phyloP scores from a whole-genome alignment of 2,797 vertebrate genomes.

The Trachops cirrhosus region DNA sequence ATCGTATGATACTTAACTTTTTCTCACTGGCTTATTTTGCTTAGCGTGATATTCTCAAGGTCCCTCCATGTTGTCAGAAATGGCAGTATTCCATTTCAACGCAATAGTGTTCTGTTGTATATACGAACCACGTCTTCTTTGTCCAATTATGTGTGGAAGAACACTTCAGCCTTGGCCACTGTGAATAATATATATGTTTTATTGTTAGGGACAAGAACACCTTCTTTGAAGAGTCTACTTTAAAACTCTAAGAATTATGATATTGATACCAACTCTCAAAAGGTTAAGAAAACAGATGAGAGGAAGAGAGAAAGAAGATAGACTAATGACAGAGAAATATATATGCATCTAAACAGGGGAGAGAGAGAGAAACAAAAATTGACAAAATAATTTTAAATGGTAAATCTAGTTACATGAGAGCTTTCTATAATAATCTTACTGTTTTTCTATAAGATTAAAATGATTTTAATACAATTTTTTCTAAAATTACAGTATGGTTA shows the following conservation, averaged over 20 bases:
- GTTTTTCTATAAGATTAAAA: not conserved
- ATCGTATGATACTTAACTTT: not conserved
- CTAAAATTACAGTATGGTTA: not conserved
- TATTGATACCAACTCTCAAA: not conserved
- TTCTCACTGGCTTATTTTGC: not conserved
- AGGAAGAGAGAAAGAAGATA: not conserved
- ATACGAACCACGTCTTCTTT: not conserved
- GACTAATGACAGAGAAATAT: not conserved
- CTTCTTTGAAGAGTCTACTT: not conserved
- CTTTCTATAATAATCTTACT: not conserved
- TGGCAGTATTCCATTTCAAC: too few species aligned
- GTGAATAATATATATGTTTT: not conserved
- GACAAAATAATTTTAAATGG: not conserved
- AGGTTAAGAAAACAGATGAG: not conserved
- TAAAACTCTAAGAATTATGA: not conserved
- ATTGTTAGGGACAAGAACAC: not conserved
- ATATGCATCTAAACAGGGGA: not conserved
- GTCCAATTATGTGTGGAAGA: not conserved
- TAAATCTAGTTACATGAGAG: not conserved
- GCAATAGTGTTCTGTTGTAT: not conserved
- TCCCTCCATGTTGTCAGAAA: not conserved
- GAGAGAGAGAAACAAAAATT: not conserved
- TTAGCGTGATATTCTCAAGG: not conserved
- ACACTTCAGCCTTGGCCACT: not conserved
- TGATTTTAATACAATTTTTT: not conserved